Percentiles rank a stretch among this genome's conserved stretches.
Evolutionary conservation across 2,888 invertebrate genomes (phyloP).

Genomic region (Ferdinandea cuprea): DNA sequence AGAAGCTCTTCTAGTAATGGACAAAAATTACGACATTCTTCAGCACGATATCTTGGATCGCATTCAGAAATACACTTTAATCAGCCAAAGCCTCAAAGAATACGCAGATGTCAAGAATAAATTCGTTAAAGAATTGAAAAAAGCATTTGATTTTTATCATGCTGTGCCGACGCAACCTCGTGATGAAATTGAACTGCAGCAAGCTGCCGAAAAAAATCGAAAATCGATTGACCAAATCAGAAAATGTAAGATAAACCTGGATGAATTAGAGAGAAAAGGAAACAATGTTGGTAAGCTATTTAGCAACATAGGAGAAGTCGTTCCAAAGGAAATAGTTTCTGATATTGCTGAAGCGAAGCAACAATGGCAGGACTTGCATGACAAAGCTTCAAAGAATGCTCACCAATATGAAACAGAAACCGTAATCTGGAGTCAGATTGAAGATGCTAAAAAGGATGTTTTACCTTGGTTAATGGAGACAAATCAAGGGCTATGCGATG

Average conservation of each 20-base stretch:
- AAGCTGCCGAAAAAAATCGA: constrained; percentile 89
- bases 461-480: constrained; percentile 93
- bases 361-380: constrained; percentile 89
- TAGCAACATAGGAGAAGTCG: constrained; percentile 83
- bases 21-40: constrained; percentile 91
- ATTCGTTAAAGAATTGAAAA: constrained; percentile 88
- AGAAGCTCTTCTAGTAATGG: constrained; percentile 89
- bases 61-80: constrained; percentile 88
- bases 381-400: constrained; percentile 88
- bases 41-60: constrained; percentile 89
- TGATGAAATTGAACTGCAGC: constrained; percentile 89
- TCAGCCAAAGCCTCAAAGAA: constrained; percentile 89
- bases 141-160: constrained; percentile 87
- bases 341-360: constrained; percentile 86
- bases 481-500: constrained; percentile 89
- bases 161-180: constrained; percentile 87
- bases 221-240: constrained; percentile 90
- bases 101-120: constrained; percentile 89
- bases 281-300: constrained; percentile 83
- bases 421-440: constrained; percentile 96
- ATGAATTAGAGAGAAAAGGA: constrained; percentile 90
- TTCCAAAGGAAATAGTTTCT: constrained; percentile 83
- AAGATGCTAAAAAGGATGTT: constrained; percentile 92
- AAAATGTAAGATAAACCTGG: constrained; percentile 89
- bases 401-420: constrained; percentile 94